Evolutionary conservation across 1,140 invertebrate genomes (phyloP).

Genomic region (Cydia splendana): DNA sequence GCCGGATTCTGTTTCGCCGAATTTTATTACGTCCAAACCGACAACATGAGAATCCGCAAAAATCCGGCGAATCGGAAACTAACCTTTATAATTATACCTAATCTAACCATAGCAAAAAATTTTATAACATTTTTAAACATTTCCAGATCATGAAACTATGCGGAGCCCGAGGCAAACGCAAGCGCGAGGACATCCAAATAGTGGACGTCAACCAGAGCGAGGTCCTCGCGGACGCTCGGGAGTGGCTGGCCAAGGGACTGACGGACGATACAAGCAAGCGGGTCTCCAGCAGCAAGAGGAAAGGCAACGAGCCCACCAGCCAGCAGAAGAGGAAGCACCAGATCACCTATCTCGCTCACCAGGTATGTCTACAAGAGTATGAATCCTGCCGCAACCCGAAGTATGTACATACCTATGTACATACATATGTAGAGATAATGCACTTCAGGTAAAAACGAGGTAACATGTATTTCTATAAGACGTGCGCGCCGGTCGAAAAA

Average conservation of each 20-base stretch:
- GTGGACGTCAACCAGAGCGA: slow-evolving; percentile 93
- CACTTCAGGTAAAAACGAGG: no score
- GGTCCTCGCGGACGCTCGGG: slow-evolving; percentile 87
- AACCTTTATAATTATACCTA: no score
- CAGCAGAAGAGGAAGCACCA: slow-evolving; percentile 94
- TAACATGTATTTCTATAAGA: no score
- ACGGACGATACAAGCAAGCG: slow-evolving; percentile 85
- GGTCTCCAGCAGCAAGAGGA: slow-evolving; percentile 76
- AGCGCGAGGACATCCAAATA: slow-evolving; percentile 82
- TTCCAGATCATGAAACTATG: slow-evolving; percentile 75
- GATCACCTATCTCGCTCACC: slow-evolving; percentile 96
- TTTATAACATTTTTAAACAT: neutral
- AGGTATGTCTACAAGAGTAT: slow-evolving; percentile 80
- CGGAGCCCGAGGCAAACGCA: slow-evolving; percentile 72
- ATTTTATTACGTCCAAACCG: no score
- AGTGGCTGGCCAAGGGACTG: slow-evolving; percentile 90
- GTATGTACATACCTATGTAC: no score
- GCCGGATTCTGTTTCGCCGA: no score
- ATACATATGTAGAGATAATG: no score
- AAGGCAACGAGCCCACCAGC: slow-evolving; percentile 83
- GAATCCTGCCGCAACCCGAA: no score
- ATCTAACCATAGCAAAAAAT: no score
- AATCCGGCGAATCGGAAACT: no score
- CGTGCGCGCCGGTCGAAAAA: no score
- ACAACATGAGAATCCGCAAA: no score